Percentiles rank a stretch among this genome's conserved stretches.
Evolutionary conservation across 2,797 vertebrate genomes (phyloP).

Genomic region (Xerus rutilus): DNA sequence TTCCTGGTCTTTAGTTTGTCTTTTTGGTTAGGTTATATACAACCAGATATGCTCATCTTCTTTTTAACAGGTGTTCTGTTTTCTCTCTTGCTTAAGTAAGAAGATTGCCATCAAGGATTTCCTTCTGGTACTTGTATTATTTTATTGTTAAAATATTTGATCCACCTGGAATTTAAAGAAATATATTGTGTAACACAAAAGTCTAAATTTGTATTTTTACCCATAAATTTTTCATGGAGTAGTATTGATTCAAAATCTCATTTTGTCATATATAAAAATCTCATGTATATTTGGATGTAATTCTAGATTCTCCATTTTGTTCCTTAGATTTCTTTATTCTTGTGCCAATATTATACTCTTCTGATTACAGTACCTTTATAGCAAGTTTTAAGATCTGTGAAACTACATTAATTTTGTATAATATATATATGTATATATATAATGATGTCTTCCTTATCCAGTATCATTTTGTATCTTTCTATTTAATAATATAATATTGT

Average conservation of each 20-base stretch:
- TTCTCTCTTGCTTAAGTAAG: not conserved
- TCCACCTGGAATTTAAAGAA: not conserved
- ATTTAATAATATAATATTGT: not conserved
- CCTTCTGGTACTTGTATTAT: not conserved
- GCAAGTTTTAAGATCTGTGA: not conserved
- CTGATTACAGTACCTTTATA: not conserved
- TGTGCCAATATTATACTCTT: not conserved
- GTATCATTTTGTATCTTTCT: not conserved
- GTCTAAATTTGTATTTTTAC: not conserved
- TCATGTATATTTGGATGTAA: not conserved
- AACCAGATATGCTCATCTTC: not conserved
- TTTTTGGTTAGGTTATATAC: not conserved
- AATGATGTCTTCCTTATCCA: not conserved
- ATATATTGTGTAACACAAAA: not conserved
- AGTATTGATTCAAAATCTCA: not conserved
- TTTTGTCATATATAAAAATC: not conserved
- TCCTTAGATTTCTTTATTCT: not conserved
- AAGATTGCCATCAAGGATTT: not conserved
- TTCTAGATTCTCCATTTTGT: not conserved
- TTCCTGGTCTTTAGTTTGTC: not conserved
- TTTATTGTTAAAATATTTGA: not conserved
- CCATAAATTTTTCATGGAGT: not conserved
- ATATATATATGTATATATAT: not conserved
- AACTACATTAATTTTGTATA: slow-evolving; percentile 2
- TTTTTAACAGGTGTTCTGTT: not conserved